phyloP scores from a whole-genome alignment of 1,140 invertebrate species.

The Tenebrio molitor region DNA sequence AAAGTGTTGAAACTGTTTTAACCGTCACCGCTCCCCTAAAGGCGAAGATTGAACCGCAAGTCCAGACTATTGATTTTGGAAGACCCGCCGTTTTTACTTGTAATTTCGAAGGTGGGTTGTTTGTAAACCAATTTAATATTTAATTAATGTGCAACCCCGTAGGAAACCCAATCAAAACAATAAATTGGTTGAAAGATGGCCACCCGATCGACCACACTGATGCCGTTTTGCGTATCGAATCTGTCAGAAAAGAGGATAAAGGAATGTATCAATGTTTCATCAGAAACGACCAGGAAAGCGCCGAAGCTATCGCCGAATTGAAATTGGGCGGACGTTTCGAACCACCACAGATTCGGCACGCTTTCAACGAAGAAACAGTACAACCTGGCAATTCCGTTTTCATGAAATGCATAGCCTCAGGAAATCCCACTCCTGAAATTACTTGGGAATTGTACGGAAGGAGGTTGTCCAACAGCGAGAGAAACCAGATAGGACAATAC shows the following conservation, averaged over 20 bases:
- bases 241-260: constrained; percentile 94
- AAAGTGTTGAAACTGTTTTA: constrained; percentile 92
- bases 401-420: constrained; percentile 82
- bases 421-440: constrained; percentile 95
- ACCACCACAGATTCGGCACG: constrained; percentile 88
- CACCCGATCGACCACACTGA: constrained; percentile 85
- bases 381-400: constrained; percentile 88
- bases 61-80: constrained; percentile 94
- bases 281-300: constrained; percentile 93
- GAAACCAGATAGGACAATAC: constrained; percentile 87
- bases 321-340: constrained; percentile 94
- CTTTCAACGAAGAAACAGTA: constrained; percentile 88
- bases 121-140: neutral
- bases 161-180: constrained; percentile 70
- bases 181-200: constrained; percentile 95
- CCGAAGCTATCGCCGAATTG: constrained; percentile 91
- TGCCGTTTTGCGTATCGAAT: constrained; percentile 85
- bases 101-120: constrained; percentile 84
- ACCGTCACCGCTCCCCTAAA: constrained; percentile 92
- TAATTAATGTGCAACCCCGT: constrained; percentile 10
- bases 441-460: constrained; percentile 94
- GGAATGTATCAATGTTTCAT: constrained; percentile 99
- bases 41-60: constrained; percentile 88
- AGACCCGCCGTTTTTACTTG: constrained; percentile 91
- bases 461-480: constrained; percentile 84